Base-by-base conservation (phyloP, 2,113 vertebrate genomes). In the Scophthalmus maximus region DNA sequence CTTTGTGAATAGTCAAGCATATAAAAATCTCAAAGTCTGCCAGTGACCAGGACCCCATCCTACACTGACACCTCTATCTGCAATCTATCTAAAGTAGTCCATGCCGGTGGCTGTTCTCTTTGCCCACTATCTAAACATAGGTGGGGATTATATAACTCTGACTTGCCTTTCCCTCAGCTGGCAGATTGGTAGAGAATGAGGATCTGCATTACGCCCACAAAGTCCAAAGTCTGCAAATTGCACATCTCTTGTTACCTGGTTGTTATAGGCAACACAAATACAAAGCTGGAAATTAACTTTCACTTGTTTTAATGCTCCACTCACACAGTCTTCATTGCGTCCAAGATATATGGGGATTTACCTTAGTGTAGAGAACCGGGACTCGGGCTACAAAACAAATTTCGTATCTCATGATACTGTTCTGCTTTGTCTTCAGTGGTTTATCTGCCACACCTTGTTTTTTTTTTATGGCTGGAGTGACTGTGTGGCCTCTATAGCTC, bases 391-490 rank as follows among this genome's bases (percentile, higher is more conserved):
- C 34, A 29, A 32, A 55, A 72, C 57, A 82, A 83, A 81, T 55
- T 17, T 2, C 6, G 30, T 18, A 60, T 69, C 65, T 47, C 1
- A 25, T 60, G 32, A 65, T 32, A 63, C 32, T 50, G 46, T 8
- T n/a, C n/a, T 53, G 71, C 81, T 83, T 87, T 86, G 81, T 87
- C 17, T 67, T 52, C 23, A 68, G 61, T 2, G 15, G 38, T 73
- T 79, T 66, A 60, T 59, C 68, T 76, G 65, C 86, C 91, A 91
- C 90, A 84, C 88, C 89, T 72, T 79, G 59, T 73, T 85, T 90
- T 83, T 70, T n/a, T 81, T 81, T 82, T 77, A 81, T 73, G 52
- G 47, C 57, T 46, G 30, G 53, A 64, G 38, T 76, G 63, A 81
- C 38, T 80, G 50, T 63, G 78, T 63, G 29, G 77, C 68, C 70